Conservation (phyloP, 2,797 vertebrate species). For the Pitangus sulphuratus region DNA sequence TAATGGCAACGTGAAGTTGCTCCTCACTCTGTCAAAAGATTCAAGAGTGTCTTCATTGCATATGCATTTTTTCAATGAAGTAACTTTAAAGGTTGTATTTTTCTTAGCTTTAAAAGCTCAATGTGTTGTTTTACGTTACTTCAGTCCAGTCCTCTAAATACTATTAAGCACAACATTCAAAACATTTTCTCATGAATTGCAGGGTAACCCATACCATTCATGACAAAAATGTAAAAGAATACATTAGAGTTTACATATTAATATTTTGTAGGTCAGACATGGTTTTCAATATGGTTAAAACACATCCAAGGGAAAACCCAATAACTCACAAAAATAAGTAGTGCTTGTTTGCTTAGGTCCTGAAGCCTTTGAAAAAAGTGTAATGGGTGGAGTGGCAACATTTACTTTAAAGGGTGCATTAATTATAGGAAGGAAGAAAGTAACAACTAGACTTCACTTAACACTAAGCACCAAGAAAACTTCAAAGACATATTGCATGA, state of each 20-base stretch:
- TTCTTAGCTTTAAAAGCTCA: not conserved
- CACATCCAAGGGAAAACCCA: not conserved
- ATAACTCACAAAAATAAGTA: not conserved
- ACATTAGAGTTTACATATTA: not conserved
- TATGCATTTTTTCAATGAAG: not conserved
- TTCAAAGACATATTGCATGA: not conserved
- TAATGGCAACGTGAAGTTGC: not conserved
- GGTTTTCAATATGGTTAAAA: not conserved
- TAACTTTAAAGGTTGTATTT: not conserved
- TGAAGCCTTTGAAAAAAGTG: not conserved
- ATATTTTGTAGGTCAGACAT: not conserved
- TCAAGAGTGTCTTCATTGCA: not conserved
- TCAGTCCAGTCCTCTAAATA: not conserved
- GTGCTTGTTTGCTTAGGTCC: not conserved
- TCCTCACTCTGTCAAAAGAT: not conserved
- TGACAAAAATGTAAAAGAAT: not conserved
- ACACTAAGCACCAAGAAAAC: not conserved
- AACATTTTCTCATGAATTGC: not conserved
- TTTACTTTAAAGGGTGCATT: constrained; percentile 4
- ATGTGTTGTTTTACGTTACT: not conserved
- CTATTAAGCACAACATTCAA: not conserved
- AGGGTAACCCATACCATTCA: not conserved
- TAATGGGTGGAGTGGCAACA: not conserved
- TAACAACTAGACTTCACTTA: not conserved
- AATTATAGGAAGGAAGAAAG: constrained; percentile 19